Evolutionary conservation across 2,797 vertebrate genomes (phyloP), one percentile per base, ranked within the genome.

Genomic region (Phaenicophaeus curvirostris): DNA sequence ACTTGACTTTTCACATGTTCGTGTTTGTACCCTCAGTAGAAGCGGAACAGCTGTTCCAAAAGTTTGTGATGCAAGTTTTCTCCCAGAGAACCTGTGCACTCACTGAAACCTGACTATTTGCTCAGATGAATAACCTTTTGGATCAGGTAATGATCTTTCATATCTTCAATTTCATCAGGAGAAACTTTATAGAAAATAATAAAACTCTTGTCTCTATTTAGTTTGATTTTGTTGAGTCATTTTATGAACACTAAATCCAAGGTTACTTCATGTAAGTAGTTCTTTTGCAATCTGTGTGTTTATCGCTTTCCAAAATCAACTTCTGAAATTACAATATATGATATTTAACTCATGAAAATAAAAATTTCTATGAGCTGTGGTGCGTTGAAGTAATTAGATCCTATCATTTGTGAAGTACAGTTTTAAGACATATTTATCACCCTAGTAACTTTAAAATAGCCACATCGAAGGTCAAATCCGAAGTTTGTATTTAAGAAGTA

Each of bases 401-500:
- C 24, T 37, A 80, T 21, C 24, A 66, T 73, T 94, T 72, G 16
- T 63, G 25, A 66, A 37, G 33, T 46, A 62, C 13, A 88, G 24
- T 57, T 81, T 87, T 66, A 88, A 95, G 59, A 67, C n/a, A 31
- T 82, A 79, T 76, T 86, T 94, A 73, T 90, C 53, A 90, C 31
- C 67, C 37, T 42, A 37, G n/a, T 67, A 87, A 74, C 85, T 90
- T 85, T 74, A 92, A 95, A 95, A 95, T 90, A 94, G 77, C 73
- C 76, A 84, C 24, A 39, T 27, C 0, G 25, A 91, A 96, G 95
- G 95, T 94, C 85, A 94, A 55, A 89, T 53, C 66, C 94, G 90
- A 86, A 85, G 90, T 86, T 63, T 73, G 39, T 84, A 81, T 94
- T 93, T 93, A 93, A 94, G 84, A 87, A 79, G 62, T 62, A 37